Conservation (phyloP, 2,888 invertebrate genomes). For the Pristionchus arcanus region DNA sequence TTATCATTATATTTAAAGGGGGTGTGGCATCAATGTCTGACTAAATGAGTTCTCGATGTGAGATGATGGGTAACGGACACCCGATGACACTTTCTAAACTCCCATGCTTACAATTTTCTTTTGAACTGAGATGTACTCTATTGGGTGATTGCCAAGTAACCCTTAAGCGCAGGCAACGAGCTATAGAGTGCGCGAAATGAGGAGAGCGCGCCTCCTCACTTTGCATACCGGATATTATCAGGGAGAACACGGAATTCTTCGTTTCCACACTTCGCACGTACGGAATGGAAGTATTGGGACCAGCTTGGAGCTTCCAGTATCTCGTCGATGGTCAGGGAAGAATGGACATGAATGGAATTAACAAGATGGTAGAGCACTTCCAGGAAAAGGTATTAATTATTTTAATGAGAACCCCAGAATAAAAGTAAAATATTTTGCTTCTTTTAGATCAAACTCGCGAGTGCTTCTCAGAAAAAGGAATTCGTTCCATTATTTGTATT, state of each 20-base stretch:
- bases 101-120: too few species aligned
- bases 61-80: too few species aligned
- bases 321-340: background rate
- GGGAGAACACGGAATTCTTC: background rate
- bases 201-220: background rate
- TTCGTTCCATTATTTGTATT: slow-evolving; percentile 5
- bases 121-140: too few species aligned
- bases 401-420: background rate
- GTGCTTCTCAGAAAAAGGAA: background rate
- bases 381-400: background rate
- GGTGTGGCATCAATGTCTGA: too few species aligned
- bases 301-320: background rate
- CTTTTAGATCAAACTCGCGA: background rate
- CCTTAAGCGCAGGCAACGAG: too few species aligned
- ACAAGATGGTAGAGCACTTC: background rate
- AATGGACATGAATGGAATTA: background rate
- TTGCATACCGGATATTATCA: background rate
- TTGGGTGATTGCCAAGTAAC: too few species aligned
- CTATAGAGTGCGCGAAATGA: background rate
- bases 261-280: background rate
- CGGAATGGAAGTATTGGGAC: background rate
- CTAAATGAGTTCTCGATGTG: too few species aligned
- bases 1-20: too few species aligned
- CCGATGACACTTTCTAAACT: too few species aligned
- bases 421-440: background rate